Conservation (phyloP, 1,140 invertebrate genomes). For the Caenorhabditis briggsae region DNA sequence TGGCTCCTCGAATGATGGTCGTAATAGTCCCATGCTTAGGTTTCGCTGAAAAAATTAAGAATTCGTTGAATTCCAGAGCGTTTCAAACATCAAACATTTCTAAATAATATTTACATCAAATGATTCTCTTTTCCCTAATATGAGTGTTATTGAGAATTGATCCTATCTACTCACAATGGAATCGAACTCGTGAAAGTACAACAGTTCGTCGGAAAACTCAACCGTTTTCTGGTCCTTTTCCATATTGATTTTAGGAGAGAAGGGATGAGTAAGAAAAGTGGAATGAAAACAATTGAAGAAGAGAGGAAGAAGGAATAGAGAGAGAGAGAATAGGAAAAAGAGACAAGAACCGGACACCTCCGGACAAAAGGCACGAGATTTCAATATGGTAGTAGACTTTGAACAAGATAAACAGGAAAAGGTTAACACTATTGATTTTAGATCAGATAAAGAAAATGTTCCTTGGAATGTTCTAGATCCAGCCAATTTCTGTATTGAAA, state of each 20-base stretch:
- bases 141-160: not conserved
- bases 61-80: too few relatives aligned
- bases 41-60: constrained; percentile 3
- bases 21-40: constrained; percentile 47
- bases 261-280: not conserved
- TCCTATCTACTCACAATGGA: constrained; percentile 4
- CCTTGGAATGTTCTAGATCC: too few relatives aligned
- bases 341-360: not conserved
- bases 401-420: not conserved
- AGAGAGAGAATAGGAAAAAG: too few relatives aligned
- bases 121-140: not conserved
- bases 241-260: not conserved
- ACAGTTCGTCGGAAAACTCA: constrained; percentile 32
- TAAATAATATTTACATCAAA: constrained; percentile 41
- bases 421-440: not conserved
- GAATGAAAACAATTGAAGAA: not conserved
- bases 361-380: not conserved
- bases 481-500: too few relatives aligned
- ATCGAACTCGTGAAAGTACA: constrained; percentile 52
- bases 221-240: not conserved
- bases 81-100: not conserved
- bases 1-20: constrained; percentile 42
- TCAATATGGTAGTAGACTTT: not conserved
- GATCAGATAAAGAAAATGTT: too few relatives aligned
- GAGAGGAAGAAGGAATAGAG: constrained; percentile 1